Evolutionary conservation across 2,113 vertebrate genomes (phyloP), one percentile per base, ranked within the genome.

Genomic region (Ceuthmochares aereus): DNA sequence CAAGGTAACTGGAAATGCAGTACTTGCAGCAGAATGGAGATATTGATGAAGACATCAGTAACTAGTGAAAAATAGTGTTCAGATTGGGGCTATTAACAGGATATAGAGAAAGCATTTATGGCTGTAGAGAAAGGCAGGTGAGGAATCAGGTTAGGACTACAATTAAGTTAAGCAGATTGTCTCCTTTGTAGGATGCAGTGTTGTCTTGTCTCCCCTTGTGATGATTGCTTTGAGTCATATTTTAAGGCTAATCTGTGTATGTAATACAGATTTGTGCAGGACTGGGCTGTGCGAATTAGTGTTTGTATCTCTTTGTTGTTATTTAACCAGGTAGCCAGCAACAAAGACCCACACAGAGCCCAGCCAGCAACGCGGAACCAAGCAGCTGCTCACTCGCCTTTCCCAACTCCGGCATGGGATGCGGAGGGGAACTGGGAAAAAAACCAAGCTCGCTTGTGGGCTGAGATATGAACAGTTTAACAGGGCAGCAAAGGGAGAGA

Each of bases 1-100:
- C 88, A 92, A 47, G 47, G 59, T 70, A 69, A 51, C 89, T 92
- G 75, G 74, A 81, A 94, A 76, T 58, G 67, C 32, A 58, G 49
- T 60, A n/a, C 69, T 79, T 79, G 70, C 29, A 64, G 72, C 14
- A n/a, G 75, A 75, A 87, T 67, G 37, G 62, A 86, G 79, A 63
- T 77, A 51, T 6, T 68, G 83, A 82, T 94, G 87, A 69, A 89
- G 45, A 68, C 32, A 64, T 69, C 47, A 40, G 45, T 63, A 90
- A 43, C 32, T 67, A 60, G 76, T 94, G 36, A 49, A 84, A 88
- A 95, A 62, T 54, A 36, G 55, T 82, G 56, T 63, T 66, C 30
- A 25, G 16, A 16, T 4, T 58, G 16, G 51, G 36, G 12, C 36
- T 89, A 36, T 36, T 91, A 64, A 54, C 27, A 78, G 70, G 78